Base-by-base conservation (phyloP, 2,113 vertebrate species). In the Bostrychus sinensis region DNA sequence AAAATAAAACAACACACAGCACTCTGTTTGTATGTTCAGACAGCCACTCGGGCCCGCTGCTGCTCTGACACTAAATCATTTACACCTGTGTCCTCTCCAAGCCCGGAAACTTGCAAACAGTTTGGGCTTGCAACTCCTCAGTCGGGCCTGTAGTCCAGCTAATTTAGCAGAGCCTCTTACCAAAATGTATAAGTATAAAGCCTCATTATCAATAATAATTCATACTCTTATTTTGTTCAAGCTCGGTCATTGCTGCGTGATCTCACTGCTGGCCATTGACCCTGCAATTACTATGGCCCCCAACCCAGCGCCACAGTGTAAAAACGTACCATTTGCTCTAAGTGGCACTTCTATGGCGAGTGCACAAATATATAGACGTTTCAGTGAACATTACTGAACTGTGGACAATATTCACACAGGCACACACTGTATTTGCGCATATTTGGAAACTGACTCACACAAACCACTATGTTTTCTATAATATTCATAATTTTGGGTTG, bases 401-500 rank as follows among this genome's bases (percentile, higher is more conserved):
- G 43, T 46, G 8, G 30, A 14, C 23, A 67, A 43, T 51, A 37
- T 30, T 60, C 56, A 80, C 32, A 34, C 51, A 66, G 26, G 38
- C 48, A 39, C 34, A 72, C 74, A 70, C 70, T 8, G 7, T 82
- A 71, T 78, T 70, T 81, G 74, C 69, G 82, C 76, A 88, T 88
- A 85, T 86, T 84, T 86, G 66, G 77, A 86, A 39, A 28, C 42
- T 54, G 28, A 82, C 61, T 80, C 63, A 43, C 57, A 86, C 86
- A 85, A n/a, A n/a, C 78, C 87, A 71, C 69, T 80, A 78, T 79
- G 70, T 88, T 87, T 90, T 88, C 72, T 87, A 88, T 83, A 83
- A 88, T 82, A 87, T 89, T 89, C 75, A 77, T 83, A 66, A 86
- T 88, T 91, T 89, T 85, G 81, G 77, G 83, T 89, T 89, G 87